Conservation (phyloP, 1,140 invertebrate genomes). For the Archivesica marissinica region DNA sequence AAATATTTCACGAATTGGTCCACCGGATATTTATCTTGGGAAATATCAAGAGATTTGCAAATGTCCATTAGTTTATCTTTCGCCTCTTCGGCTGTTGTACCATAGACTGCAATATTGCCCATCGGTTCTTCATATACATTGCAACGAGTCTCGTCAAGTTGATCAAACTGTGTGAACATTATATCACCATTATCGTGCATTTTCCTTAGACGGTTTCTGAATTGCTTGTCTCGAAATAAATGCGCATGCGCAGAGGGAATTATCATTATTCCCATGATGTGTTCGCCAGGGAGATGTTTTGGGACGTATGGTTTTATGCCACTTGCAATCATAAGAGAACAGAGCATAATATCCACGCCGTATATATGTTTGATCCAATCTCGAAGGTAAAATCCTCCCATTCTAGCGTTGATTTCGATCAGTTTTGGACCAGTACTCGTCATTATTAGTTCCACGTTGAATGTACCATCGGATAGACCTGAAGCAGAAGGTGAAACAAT, state of each 20-base stretch:
- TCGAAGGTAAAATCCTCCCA: constrained; percentile 74
- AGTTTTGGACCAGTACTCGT: constrained; percentile 70
- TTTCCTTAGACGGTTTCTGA: not conserved
- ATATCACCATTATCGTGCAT: constrained; percentile 53
- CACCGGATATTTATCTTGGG: constrained; percentile 56
- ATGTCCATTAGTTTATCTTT: constrained; percentile 61
- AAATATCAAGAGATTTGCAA: constrained; percentile 55
- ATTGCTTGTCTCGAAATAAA: constrained; percentile 33
- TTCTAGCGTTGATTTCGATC: constrained; percentile 73
- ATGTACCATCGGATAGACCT: constrained; percentile 69
- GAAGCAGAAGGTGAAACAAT: not conserved
- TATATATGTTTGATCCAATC: constrained; percentile 72
- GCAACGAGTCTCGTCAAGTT: not conserved
- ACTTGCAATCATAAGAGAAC: constrained; percentile 64
- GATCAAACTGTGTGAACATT: constrained; percentile 63
- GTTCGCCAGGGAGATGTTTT: not conserved
- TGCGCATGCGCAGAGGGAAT: constrained; percentile 64
- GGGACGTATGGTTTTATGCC: constrained; percentile 66
- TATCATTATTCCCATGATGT: constrained; percentile 72
- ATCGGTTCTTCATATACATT: constrained; percentile 62
- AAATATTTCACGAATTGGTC: constrained; percentile 62
- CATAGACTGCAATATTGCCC: constrained; percentile 68
- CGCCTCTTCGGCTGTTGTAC: not conserved
- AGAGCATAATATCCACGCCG: constrained; percentile 67
- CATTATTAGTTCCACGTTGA: constrained; percentile 76